Conservation (phyloP, 2,113 vertebrate genomes). For the Rattus norvegicus region DNA sequence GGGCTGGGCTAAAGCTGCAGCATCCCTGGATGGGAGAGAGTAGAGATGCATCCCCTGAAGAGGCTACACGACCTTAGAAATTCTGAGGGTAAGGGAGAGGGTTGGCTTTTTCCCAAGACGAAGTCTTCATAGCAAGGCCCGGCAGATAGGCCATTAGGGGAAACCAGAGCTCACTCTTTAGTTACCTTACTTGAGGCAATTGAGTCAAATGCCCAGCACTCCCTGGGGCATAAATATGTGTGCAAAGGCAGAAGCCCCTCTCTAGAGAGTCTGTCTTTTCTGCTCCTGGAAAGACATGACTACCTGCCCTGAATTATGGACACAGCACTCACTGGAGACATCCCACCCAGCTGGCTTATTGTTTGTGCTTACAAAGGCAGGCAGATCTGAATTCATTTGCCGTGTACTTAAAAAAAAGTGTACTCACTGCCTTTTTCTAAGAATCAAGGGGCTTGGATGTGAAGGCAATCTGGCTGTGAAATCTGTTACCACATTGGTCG, state of each 20-base stretch:
- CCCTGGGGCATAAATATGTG: neutral
- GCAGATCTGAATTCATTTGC: too few species aligned
- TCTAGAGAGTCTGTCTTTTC: constrained; percentile 49
- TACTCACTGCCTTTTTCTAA: too few species aligned
- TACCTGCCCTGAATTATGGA: neutral
- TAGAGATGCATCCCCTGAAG: too few species aligned
- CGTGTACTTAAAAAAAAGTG: too few species aligned
- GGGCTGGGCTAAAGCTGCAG: too few species aligned
- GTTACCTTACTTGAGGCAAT: neutral
- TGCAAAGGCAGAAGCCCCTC: neutral
- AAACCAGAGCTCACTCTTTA: fast-evolving
- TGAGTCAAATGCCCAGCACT: neutral
- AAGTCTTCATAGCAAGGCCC: neutral
- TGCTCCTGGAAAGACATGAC: constrained; percentile 24
- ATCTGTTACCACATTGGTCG: too few species aligned
- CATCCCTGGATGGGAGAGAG: neutral
- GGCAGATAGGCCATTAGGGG: neutral
- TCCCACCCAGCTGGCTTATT: too few species aligned
- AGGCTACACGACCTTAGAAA: neutral
- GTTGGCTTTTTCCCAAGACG: neutral
- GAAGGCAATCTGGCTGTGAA: too few species aligned
- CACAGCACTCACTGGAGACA: constrained; percentile 25
- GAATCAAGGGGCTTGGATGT: too few species aligned
- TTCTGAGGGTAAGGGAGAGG: neutral
- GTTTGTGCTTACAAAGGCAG: too few species aligned